phyloP scores from a whole-genome alignment of 2,888 invertebrate species.

The Dione juno region DNA sequence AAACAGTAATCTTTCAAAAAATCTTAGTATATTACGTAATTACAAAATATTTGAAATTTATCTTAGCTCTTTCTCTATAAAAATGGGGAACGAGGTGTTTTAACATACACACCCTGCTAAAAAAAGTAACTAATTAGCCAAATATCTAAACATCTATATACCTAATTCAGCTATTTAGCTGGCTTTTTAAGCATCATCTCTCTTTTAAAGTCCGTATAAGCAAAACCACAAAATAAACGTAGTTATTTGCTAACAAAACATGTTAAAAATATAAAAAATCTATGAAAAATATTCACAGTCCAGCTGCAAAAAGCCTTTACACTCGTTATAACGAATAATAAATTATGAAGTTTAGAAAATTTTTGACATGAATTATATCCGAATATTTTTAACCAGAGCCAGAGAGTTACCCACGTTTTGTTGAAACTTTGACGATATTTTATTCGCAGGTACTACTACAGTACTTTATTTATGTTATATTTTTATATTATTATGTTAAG shows the following conservation, averaged over 20 bases:
- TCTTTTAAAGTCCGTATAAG: no score
- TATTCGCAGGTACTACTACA: constrained; percentile 26
- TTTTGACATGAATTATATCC: constrained; percentile 41
- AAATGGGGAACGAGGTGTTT: no score
- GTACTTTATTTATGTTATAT: constrained; percentile 7
- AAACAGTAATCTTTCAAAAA: no score
- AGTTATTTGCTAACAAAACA: background rate
- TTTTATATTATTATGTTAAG: constrained; percentile 11
- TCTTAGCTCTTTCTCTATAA: no score
- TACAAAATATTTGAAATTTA: no score
- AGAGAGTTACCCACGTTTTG: constrained; percentile 16
- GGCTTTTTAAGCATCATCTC: no score
- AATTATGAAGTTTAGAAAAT: constrained; percentile 35
- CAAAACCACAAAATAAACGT: background rate
- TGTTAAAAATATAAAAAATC: constrained; percentile 5
- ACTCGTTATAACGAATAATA: constrained; percentile 27
- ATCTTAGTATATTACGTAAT: no score
- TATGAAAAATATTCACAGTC: constrained; percentile 9
- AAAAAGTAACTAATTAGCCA: no score
- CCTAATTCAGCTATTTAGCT: no score
- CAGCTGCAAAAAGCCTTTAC: constrained; percentile 16
- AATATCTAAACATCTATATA: no score
- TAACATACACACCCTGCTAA: no score
- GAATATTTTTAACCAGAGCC: constrained; percentile 31
- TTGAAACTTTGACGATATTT: constrained; percentile 40